Base-by-base conservation (phyloP, 2,888 invertebrate species). In the Trichogramma evanescens region DNA sequence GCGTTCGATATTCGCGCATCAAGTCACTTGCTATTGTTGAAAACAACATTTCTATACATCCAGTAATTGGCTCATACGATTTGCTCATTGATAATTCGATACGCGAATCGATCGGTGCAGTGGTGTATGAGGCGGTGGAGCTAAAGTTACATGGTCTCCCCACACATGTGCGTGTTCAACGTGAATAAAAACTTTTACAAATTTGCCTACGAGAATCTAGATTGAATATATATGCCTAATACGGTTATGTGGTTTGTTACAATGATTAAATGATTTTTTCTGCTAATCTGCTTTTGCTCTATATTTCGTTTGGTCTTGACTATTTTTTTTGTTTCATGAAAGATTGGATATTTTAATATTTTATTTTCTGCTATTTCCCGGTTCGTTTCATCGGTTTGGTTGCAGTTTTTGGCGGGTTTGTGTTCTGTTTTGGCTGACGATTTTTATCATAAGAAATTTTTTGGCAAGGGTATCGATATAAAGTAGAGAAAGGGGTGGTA, bases 111-210 rank as follows among this genome's bases (percentile, higher is more conserved):
- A 56, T 59, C 56, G 61, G n/a, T 60, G 61, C 54, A 61, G 63
- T 63, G 45, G 45, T 45, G 9, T n/a, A n/a, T 45, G 59, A 61
- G 58, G 59, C 61, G 61, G 73, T 71, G 74, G 75, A 76, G 75
- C 74, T 76, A 75, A 77, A 76, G 77, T 75, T 77, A 77, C 76
- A 77, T 77, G 77, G 77, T 77, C 77, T 77, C 77, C 77, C 77
- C 77, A 76, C 77, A 77, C 76, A 74, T 76, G 75, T 77, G 75
- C 76, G 74, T 77, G 26, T 26, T 74, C 74, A 75, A 77, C 73
- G 75, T 74, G 70, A 76, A 76, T 70, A 69, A 76, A 26, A 26
- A 77, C 74, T 75, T 73, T 73, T 71, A 71, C 70, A 71, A 26
- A 73, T 71, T 70, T 72, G 72, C 68, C 72, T 73, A 70, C 68